A percentile compares a stretch with the other conserved stretches of the same genome.
Evolutionary conservation across 2,113 vertebrate species (phyloP).

Genomic region (Myodes glareolus): DNA sequence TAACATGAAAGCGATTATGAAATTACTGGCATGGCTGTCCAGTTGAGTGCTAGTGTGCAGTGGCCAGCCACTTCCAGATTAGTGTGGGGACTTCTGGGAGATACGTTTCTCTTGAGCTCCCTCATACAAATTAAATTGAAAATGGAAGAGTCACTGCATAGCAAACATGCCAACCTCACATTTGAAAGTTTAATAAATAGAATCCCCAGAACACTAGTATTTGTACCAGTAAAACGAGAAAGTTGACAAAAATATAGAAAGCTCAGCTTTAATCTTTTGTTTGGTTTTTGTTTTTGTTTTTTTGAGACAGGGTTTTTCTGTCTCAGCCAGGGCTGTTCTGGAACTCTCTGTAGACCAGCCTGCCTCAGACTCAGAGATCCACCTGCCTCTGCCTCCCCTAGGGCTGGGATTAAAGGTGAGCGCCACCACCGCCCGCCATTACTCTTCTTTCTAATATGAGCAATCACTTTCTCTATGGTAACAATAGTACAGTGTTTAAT

Average conservation of each 20-base stretch:
- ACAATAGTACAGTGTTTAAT: not conserved
- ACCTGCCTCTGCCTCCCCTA: not conserved
- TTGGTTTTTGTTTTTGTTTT: not conserved
- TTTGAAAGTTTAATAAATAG: slow-evolving; percentile 6
- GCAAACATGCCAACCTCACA: not conserved
- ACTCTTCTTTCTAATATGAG: slow-evolving; percentile 21
- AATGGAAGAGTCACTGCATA: slow-evolving; percentile 17
- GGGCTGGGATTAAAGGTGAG: not conserved
- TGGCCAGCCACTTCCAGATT: slow-evolving; percentile 42
- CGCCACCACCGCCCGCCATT: not conserved
- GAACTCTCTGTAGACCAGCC: not conserved
- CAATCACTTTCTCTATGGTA: slow-evolving; percentile 17
- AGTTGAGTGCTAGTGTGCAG: slow-evolving; percentile 48
- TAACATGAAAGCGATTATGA: slow-evolving; percentile 68
- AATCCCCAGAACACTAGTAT: not conserved
- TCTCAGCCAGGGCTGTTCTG: not conserved
- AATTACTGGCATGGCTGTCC: slow-evolving; percentile 65
- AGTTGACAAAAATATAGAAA: not conserved
- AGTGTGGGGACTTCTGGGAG: slow-evolving; percentile 56
- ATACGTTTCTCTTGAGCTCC: slow-evolving; percentile 8
- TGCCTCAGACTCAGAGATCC: not conserved
- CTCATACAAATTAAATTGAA: slow-evolving; percentile 23
- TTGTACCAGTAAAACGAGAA: not conserved
- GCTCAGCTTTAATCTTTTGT: not conserved
- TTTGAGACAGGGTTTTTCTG: not conserved